phyloP scores from a whole-genome alignment of 2,888 invertebrate species.

The Parapristionchus giblindavisi region DNA sequence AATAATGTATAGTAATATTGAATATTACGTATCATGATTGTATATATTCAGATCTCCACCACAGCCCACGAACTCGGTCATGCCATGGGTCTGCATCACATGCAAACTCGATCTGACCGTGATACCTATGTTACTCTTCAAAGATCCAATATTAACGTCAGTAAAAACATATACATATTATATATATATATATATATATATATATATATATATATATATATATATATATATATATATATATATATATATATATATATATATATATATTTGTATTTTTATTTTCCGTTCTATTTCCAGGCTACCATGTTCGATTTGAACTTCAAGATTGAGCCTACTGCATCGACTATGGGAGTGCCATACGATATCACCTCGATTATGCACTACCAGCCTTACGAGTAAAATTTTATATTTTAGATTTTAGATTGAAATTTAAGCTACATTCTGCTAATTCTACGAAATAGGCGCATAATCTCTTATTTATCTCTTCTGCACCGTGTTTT shows the following conservation, averaged over 20 bases:
- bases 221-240: too few species aligned
- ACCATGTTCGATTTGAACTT: neutral
- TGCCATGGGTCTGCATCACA: slow-evolving; percentile 30
- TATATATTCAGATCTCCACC: neutral
- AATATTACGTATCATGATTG: neutral
- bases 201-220: too few species aligned
- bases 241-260: too few species aligned
- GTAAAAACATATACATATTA: too few species aligned
- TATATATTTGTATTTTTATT: neutral
- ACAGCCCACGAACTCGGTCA: slow-evolving; percentile 32
- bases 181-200: too few species aligned
- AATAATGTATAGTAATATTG: neutral
- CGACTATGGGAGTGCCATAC: neutral
- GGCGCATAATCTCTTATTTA: too few species aligned
- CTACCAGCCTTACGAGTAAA: neutral
- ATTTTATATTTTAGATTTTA: neutral
- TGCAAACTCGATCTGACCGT: slow-evolving; percentile 29
- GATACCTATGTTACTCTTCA: slow-evolving; percentile 28
- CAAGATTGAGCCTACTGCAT: neutral
- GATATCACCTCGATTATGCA: neutral
- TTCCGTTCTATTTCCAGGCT: neutral
- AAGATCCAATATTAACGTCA: slow-evolving; percentile 2
- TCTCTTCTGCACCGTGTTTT: too few species aligned
- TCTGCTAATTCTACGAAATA: too few species aligned
- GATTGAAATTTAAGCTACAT: neutral